Conservation (phyloP, 2,797 vertebrate species). For the Catamblyrhynchus diadema region DNA sequence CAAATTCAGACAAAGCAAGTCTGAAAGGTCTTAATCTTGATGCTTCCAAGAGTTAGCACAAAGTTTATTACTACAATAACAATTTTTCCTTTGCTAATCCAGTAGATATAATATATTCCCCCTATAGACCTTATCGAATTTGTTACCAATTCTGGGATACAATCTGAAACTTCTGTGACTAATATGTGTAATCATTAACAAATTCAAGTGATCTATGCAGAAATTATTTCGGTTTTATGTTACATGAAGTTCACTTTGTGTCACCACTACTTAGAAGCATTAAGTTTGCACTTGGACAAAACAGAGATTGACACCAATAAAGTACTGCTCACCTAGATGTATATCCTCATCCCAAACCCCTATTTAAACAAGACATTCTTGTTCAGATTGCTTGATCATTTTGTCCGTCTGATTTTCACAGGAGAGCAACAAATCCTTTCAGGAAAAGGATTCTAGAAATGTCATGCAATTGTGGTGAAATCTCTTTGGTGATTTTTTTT, state of each 20-base stretch:
- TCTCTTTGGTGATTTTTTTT: neutral
- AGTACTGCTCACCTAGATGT: neutral
- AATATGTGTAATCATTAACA: neutral
- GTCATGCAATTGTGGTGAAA: neutral
- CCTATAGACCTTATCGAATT: neutral
- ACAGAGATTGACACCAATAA: neutral
- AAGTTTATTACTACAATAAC: neutral
- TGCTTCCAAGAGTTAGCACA: neutral
- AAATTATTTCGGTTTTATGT: neutral
- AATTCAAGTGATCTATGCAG: neutral
- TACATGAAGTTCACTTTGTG: neutral
- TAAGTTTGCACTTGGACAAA: neutral
- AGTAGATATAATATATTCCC: neutral
- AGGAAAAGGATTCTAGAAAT: neutral
- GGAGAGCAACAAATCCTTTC: neutral
- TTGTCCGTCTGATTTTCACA: neutral
- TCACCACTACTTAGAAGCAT: neutral
- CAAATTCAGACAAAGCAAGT: neutral
- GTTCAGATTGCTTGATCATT: neutral
- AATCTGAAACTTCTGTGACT: neutral
- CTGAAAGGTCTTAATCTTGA: neutral
- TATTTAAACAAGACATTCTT: neutral
- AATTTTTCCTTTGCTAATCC: neutral
- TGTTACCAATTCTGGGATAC: neutral
- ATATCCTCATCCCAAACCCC: neutral